phyloP scores from a whole-genome alignment of 2,888 invertebrate genomes.

The Tribolium freemani region DNA sequence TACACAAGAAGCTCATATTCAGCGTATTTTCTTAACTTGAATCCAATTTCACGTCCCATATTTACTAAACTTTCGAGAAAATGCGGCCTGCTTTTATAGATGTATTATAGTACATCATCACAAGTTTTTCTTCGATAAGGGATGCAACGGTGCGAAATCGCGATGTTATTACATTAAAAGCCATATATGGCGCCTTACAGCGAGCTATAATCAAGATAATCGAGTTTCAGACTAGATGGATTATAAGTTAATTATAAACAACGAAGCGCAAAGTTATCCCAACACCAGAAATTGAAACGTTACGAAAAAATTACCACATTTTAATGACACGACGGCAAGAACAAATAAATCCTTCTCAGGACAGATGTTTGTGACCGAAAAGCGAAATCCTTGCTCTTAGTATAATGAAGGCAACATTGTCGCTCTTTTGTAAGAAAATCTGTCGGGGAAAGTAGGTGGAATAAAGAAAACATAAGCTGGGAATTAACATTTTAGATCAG shows the following conservation, averaged over 20 bases:
- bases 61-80: slow-evolving; percentile 38
- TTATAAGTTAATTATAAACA: slow-evolving; percentile 18
- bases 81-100: slow-evolving; percentile 19
- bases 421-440: neutral
- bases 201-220: slow-evolving; percentile 16
- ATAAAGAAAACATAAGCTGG: neutral
- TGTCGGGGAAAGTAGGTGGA: neutral
- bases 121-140: neutral
- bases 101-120: too few relatives aligned
- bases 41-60: slow-evolving; percentile 38
- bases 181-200: neutral
- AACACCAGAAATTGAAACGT: neutral
- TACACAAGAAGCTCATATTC: slow-evolving; percentile 42
- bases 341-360: neutral
- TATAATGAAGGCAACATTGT: neutral
- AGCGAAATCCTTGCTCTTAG: neutral
- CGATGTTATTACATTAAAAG: slow-evolving; percentile 21
- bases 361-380: neutral
- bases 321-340: neutral
- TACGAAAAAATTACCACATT: neutral
- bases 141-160: slow-evolving; percentile 10
- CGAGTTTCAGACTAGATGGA: slow-evolving; percentile 17
- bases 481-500: neutral
- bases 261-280: neutral
- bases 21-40: slow-evolving; percentile 41